Evolutionary conservation across 2,797 vertebrate genomes (phyloP), one percentile per base, ranked within the genome.

Genomic region (Halcyon chelicuti): DNA sequence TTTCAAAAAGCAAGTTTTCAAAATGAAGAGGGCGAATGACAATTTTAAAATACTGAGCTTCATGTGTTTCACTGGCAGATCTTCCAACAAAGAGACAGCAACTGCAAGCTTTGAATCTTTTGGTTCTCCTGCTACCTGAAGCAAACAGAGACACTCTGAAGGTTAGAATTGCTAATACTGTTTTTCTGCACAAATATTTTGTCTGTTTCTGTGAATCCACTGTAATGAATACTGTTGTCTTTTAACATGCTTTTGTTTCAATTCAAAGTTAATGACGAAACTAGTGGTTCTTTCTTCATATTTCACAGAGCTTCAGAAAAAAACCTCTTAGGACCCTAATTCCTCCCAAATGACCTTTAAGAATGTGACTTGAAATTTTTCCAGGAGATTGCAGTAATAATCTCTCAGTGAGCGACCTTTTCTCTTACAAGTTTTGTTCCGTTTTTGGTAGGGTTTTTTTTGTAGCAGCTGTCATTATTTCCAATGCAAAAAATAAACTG

Each of bases 71-170:
- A 75, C 93, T 94, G 83, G 71, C 98, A 99, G 99, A 98, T 96
- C 98, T 99, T 77, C 98, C 99, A 76, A 98, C 97, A 5, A 99
- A 97, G 98, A 99, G 98, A 72, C 99, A 99, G 31, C 99, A 99
- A 72, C 98, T 99, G 5, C 99, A 99, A 92, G 99, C 99, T 86
- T 97, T 99, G 97, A 99, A 99, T 97, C 99, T 99, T 77, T 98
- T 99, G 73, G 94, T 99, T 81, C 98, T 99, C 55, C 98, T 99
- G 79, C 98, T 99, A 33, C 99, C 99, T 6, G 98, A 99, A 29
- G 97, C 98, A 89, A 99, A 99, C 96, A 98, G 99, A 85, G 98
- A 99, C 84, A 99, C 98, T 3, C 97, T 99, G 81, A 99, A 99
- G 99, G 99, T 99, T 93, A 96, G 98, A 84, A 67, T 49, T 58